phyloP scores from a whole-genome alignment of 2,888 invertebrate genomes.

The Celastrina argiolus region DNA sequence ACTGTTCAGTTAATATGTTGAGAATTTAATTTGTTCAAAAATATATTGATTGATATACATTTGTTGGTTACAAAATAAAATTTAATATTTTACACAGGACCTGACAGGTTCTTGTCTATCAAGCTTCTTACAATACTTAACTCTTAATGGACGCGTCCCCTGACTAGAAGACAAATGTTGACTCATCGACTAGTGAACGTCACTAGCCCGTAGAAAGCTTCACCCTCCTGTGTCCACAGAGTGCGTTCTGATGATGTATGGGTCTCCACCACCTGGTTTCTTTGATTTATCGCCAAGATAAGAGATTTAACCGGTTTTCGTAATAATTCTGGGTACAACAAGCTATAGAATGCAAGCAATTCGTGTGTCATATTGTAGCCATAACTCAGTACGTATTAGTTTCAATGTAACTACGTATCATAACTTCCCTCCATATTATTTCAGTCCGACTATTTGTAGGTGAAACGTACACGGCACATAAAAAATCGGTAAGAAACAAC shows the following conservation, averaged over 20 bases:
- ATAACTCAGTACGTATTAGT: background rate
- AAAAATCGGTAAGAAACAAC: no score
- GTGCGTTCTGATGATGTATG: conserved; percentile 15
- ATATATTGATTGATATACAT: background rate
- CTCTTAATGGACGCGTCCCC: no score
- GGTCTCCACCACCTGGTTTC: conserved; percentile 13
- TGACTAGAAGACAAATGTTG: conserved; percentile 58
- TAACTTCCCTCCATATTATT: no score
- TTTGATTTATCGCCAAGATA: conserved; percentile 13
- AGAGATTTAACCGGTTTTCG: conserved; percentile 21
- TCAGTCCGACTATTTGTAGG: no score
- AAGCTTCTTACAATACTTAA: no score
- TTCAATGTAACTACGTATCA: background rate
- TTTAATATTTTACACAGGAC: no score
- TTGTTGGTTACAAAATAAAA: no score
- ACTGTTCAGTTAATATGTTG: no score
- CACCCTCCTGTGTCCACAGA: conserved; percentile 23
- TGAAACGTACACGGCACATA: no score
- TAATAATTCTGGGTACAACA: background rate
- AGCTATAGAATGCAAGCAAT: background rate
- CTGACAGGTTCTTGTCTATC: no score
- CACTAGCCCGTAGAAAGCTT: conserved; percentile 37
- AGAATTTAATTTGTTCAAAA: no score
- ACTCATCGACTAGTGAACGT: conserved; percentile 47
- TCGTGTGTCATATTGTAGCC: background rate